Conservation (phyloP, 2,888 invertebrate species). For the Carabus problematicus region DNA sequence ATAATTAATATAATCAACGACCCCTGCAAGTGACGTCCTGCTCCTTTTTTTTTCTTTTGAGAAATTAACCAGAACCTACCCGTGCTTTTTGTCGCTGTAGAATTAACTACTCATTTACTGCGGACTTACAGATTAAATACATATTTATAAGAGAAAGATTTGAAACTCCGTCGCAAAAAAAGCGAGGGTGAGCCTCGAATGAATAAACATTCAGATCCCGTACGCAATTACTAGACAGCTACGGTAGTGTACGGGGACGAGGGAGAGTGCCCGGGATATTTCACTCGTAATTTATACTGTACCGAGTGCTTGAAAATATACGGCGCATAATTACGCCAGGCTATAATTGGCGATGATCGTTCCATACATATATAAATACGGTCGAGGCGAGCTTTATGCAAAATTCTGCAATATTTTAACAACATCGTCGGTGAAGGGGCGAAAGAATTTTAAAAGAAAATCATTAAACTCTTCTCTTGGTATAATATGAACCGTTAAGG, state of each 20-base stretch:
- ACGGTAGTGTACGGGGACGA: neutral
- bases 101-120: slow-evolving; percentile 33
- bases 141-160: slow-evolving; percentile 27
- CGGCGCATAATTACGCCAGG: neutral
- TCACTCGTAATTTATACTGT: neutral
- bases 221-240: neutral
- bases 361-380: too few relatives aligned
- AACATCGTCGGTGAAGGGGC: too few relatives aligned
- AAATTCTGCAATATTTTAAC: too few relatives aligned
- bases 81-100: slow-evolving; percentile 19
- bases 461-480: too few relatives aligned
- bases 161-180: slow-evolving; percentile 16
- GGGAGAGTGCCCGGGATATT: neutral
- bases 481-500: too few relatives aligned
- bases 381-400: too few relatives aligned
- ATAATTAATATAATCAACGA: too few relatives aligned
- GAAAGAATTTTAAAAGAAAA: too few relatives aligned
- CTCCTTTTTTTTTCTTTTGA: neutral
- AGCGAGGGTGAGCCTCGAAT: neutral
- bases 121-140: slow-evolving; percentile 25
- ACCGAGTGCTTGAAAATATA: slow-evolving; percentile 3
- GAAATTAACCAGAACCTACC: slow-evolving; percentile 3
- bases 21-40: neutral
- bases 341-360: too few relatives aligned
- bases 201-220: slow-evolving; percentile 3